Conservation (phyloP, 2,888 invertebrate species). For the Didymodactylos carnosus region DNA sequence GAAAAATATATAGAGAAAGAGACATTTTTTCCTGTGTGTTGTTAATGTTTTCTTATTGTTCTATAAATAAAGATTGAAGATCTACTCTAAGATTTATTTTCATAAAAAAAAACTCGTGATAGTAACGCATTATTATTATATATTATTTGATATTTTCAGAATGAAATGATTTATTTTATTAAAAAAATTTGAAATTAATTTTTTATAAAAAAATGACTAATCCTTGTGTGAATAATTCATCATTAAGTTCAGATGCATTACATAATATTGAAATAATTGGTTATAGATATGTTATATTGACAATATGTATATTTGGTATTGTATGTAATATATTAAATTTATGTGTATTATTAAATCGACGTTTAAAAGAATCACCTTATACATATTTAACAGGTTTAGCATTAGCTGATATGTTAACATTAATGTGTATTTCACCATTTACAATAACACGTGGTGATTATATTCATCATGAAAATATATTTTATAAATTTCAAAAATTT, state of each 20-base stretch:
- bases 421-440: slow-evolving; percentile 17
- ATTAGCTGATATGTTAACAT: slow-evolving; percentile 22
- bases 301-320: slow-evolving; percentile 26
- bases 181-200: too few relatives aligned
- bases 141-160: too few relatives aligned
- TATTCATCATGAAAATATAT: background rate
- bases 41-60: too few relatives aligned
- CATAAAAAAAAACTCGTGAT: too few relatives aligned
- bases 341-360: slow-evolving; percentile 21
- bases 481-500: slow-evolving; percentile 21
- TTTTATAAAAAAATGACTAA: too few relatives aligned
- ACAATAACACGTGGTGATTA: slow-evolving; percentile 20
- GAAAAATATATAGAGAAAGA: too few relatives aligned
- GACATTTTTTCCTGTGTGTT: too few relatives aligned
- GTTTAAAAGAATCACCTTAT: slow-evolving; percentile 28
- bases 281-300: slow-evolving; percentile 22
- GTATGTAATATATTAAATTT: slow-evolving; percentile 26
- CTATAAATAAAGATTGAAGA: too few relatives aligned
- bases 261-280: slow-evolving; percentile 7
- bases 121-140: too few relatives aligned
- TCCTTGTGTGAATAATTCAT: background rate
- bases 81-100: too few relatives aligned
- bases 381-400: slow-evolving; percentile 27
- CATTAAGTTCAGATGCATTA: background rate
- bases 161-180: too few relatives aligned